phyloP scores from a whole-genome alignment of 1,140 invertebrate genomes.

The Drosophila busckii region DNA sequence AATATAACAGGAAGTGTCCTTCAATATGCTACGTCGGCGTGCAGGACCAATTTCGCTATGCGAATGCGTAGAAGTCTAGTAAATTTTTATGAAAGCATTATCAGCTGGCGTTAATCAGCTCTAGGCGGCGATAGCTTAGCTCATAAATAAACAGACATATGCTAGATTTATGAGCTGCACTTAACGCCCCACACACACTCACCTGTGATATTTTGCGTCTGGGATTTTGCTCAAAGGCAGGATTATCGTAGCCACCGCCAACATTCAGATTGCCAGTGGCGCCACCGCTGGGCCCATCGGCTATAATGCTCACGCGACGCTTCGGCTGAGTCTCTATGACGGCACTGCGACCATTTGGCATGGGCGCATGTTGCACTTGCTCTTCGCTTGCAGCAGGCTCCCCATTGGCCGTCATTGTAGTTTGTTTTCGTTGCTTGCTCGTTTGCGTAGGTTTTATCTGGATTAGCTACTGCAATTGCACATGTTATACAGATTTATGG shows the following conservation, averaged over 20 bases:
- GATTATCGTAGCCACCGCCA: conserved; percentile 73
- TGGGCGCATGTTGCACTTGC: conserved; percentile 24
- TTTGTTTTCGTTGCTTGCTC: too few species aligned
- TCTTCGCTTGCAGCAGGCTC: conserved; percentile 46
- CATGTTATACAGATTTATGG: too few species aligned
- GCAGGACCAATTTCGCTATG: conserved; percentile 79
- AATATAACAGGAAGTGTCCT: conserved; percentile 78
- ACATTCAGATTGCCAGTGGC: neutral
- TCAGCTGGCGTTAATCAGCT: neutral
- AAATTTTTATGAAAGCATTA: conserved; percentile 24
- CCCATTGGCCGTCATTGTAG: conserved; percentile 59
- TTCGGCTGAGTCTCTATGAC: conserved; percentile 73
- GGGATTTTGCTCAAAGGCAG: conserved; percentile 72
- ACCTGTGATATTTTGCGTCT: conserved; percentile 78
- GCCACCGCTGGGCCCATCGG: conserved; percentile 54
- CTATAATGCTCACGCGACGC: conserved; percentile 72
- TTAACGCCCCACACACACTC: conserved; percentile 22
- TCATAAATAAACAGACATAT: conserved; percentile 24
- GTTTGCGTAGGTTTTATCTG: too few species aligned
- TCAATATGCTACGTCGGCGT: conserved; percentile 83
- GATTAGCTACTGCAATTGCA: too few species aligned
- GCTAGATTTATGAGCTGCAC: conserved; percentile 45
- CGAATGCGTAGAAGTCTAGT: conserved; percentile 69
- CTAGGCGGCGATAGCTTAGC: conserved; percentile 3
- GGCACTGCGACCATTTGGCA: conserved; percentile 47